These are phyloP conservation scores for Drepana falcataria DNA, from an alignment of 2,888 invertebrate genomes.

Conservation along the genomic window DNA sequence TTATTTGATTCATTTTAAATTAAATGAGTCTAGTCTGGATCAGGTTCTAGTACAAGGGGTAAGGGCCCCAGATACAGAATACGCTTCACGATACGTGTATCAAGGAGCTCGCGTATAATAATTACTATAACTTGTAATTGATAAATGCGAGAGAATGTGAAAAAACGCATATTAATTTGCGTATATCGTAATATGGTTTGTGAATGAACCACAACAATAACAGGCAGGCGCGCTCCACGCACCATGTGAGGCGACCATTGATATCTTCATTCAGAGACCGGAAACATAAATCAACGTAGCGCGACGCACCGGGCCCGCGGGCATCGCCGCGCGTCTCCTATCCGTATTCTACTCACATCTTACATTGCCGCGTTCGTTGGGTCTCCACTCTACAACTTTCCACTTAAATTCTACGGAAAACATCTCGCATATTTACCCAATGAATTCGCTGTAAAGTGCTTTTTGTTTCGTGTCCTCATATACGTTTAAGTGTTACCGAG, in stretches of 20 bases:
- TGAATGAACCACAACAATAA: constrained; percentile 55
- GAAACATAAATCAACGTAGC: constrained; percentile 68
- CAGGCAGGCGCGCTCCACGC: constrained; percentile 30
- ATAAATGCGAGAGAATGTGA: constrained; percentile 15
- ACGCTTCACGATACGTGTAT: too few relatives aligned
- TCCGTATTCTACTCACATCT: too few relatives aligned
- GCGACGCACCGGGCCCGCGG: constrained; percentile 38
- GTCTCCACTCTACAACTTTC: neutral
- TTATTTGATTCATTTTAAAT: too few relatives aligned
- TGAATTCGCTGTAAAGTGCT: too few relatives aligned
- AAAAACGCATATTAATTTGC: constrained; percentile 28
- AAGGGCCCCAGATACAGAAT: too few relatives aligned
- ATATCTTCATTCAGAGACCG: constrained; percentile 67
- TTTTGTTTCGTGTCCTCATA: too few relatives aligned
- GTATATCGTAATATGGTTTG: constrained; percentile 38
- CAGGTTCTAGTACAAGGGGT: too few relatives aligned
- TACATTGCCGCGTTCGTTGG: constrained; percentile 8
- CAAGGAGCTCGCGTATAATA: too few relatives aligned
- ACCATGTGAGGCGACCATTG: constrained; percentile 59
- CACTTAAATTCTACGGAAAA: neutral
- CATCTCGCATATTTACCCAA: too few relatives aligned
- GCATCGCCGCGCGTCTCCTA: constrained; percentile 21
- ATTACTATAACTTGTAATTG: too few relatives aligned
- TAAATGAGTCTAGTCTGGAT: too few relatives aligned
- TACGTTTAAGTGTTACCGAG: too few relatives aligned